phyloP scores from a whole-genome alignment of 2,113 vertebrate species.

The Promerops cafer region DNA sequence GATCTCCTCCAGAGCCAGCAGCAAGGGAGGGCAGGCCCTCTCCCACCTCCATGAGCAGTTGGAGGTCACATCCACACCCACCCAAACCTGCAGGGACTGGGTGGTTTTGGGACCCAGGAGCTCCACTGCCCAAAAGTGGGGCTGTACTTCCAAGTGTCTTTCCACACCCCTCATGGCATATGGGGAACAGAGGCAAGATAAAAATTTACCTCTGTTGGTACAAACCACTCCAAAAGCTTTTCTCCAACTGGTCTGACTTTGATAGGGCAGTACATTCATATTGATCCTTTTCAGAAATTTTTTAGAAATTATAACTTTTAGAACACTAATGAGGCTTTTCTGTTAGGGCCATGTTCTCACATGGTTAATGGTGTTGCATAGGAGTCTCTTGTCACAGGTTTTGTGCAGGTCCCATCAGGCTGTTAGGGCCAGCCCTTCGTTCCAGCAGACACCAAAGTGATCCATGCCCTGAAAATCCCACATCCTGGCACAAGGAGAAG shows the following conservation, averaged over 20 bases:
- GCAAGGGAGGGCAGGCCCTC: not conserved
- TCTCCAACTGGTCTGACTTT: not conserved
- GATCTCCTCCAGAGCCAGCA: not conserved
- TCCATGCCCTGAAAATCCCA: not conserved
- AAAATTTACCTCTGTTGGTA: not conserved
- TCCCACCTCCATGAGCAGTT: rapidly evolving
- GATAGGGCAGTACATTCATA: not conserved
- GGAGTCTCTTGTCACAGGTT: not conserved
- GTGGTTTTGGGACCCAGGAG: not conserved
- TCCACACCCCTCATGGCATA: not conserved
- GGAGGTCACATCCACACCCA: not conserved
- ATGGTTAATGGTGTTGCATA: not conserved
- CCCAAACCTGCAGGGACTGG: not conserved
- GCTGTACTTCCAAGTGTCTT: not conserved
- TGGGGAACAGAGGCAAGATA: not conserved
- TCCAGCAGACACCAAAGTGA: not conserved
- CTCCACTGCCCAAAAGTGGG: not conserved
- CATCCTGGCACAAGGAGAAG: not conserved
- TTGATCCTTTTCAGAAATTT: not conserved
- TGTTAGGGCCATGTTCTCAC: not conserved
- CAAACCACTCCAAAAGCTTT: not conserved
- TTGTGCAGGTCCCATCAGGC: rapidly evolving
- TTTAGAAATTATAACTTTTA: not conserved
- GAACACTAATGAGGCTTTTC: not conserved
- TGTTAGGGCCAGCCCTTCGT: rapidly evolving